Base-by-base conservation (phyloP, 2,797 vertebrate species). In the Oreochromis mossambicus region DNA sequence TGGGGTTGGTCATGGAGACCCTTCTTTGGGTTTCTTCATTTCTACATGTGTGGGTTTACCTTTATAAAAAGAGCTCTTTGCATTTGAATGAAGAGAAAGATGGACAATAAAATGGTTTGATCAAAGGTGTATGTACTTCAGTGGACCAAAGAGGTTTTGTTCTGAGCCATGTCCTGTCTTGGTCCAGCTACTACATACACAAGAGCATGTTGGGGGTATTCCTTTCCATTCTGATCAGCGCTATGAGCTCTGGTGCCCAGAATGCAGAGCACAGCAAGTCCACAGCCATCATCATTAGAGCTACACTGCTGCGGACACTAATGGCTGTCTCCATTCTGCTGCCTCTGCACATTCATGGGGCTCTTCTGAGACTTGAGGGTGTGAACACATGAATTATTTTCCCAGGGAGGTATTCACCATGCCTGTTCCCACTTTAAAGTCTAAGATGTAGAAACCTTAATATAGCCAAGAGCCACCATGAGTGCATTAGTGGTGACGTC, bases 261-360 rank as follows among this genome's bases (percentile, higher is more conserved):
- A 95, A 92, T 94, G 94, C 94, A 88, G 76, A 93, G 92, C 86
- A n/a, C 94, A 94, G 95, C 94, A 95, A 94, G 91, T 95, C 90
- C 87, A 89, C 90, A 93, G 91, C 94, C 95, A 95, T 96, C 95
- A 96, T 96, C 95, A 96, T 96, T 96, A 96, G 86, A 89, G 91
- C 68, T 78, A 78, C 38, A 86, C 87, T 52, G 82, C 90, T 89
- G 87, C 83, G 91, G 94, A 95, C 93, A 87, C 88, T 95, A 96
- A 95, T 95, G 95, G 91, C 79, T 21, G 89, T 93, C 88, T 90
- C 90, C 11, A 19, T 94, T 95, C 88, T 96, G 96, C 96, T 95
- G 92, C 88, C 91, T 93, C 92, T 32, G 95, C 96, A 96, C 92
- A 93, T 96, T 96, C 85, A 73, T 63, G 58, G 14, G 82, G 78